Percentiles rank a stretch among this genome's conserved stretches.
phyloP scores from a whole-genome alignment of 2,888 invertebrate genomes.

The Cybosia mesomella region DNA sequence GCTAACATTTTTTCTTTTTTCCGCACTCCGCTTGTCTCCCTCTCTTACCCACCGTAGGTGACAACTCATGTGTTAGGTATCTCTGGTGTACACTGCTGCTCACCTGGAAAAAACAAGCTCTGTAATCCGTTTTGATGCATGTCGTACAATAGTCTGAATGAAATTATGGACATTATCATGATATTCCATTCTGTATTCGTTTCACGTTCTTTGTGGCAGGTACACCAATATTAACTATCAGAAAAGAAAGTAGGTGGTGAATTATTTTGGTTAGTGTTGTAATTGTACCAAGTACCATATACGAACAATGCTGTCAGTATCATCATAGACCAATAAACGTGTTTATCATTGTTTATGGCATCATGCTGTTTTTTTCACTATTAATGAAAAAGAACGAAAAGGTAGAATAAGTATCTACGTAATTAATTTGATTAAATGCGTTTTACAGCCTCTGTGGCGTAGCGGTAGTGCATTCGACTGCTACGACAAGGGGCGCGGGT shows the following conservation, averaged over 20 bases:
- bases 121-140: neutral
- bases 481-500: too few relatives aligned
- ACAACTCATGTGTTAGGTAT: too few relatives aligned
- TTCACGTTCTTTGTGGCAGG: neutral
- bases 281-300: neutral
- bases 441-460: too few relatives aligned
- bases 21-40: too few relatives aligned
- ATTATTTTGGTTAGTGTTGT: neutral
- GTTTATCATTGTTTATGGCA: too few relatives aligned
- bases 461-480: too few relatives aligned
- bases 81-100: too few relatives aligned
- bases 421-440: too few relatives aligned
- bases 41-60: too few relatives aligned
- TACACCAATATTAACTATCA: neutral
- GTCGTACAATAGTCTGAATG: neutral
- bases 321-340: too few relatives aligned
- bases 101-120: neutral
- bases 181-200: neutral
- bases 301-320: neutral
- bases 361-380: neutral
- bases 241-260: neutral
- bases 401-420: too few relatives aligned
- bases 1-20: too few relatives aligned
- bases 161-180: conserved; percentile 1
- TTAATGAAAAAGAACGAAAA: neutral